Percentiles rank a stretch among this genome's conserved stretches.
Evolutionary conservation across 2,113 vertebrate species (phyloP).

Genomic region (Pandion haliaetus): DNA sequence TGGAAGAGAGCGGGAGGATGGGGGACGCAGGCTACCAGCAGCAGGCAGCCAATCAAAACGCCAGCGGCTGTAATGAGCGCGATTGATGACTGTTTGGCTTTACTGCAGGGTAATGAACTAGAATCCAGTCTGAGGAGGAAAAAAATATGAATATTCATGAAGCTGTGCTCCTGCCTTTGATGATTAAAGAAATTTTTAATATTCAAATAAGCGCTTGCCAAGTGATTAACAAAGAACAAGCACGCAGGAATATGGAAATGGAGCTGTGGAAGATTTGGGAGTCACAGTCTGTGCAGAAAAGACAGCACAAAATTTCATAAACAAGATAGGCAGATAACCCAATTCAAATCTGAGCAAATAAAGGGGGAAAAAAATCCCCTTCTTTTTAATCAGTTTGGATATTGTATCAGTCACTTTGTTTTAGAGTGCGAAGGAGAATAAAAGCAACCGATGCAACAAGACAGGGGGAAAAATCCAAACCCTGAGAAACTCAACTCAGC

Average conservation of each 20-base stretch:
- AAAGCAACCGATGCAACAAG: slow-evolving; percentile 20
- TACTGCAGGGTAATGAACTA: slow-evolving; percentile 98
- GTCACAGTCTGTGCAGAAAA: slow-evolving; percentile 75
- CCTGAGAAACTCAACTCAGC: slow-evolving; percentile 25
- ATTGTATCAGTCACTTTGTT: slow-evolving; percentile 76
- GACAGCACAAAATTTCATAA: slow-evolving; percentile 79
- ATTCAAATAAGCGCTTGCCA: slow-evolving; percentile 99
- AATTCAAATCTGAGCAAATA: slow-evolving; percentile 73
- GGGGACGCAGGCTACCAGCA: slow-evolving; percentile 75
- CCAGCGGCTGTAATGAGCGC: slow-evolving; percentile 85
- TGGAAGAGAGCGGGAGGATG: slow-evolving; percentile 69
- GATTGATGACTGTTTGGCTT: slow-evolving; percentile 98
- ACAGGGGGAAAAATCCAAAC: background rate
- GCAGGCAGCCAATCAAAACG: slow-evolving; percentile 87
- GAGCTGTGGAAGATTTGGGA: slow-evolving; percentile 83
- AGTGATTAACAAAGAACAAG: slow-evolving; percentile 98
- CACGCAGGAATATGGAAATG: slow-evolving; percentile 93
- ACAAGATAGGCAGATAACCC: slow-evolving; percentile 82
- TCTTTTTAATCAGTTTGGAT: slow-evolving; percentile 67
- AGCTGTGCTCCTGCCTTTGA: slow-evolving; percentile 96
- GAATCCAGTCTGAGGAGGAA: slow-evolving; percentile 89
- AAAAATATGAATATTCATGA: slow-evolving; percentile 99
- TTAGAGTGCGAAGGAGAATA: slow-evolving; percentile 43
- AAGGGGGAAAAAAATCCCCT: slow-evolving; percentile 32
- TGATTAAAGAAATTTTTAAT: slow-evolving; percentile 99